Conservation (phyloP, 2,888 invertebrate genomes). For the Chrysina gloriosa region DNA sequence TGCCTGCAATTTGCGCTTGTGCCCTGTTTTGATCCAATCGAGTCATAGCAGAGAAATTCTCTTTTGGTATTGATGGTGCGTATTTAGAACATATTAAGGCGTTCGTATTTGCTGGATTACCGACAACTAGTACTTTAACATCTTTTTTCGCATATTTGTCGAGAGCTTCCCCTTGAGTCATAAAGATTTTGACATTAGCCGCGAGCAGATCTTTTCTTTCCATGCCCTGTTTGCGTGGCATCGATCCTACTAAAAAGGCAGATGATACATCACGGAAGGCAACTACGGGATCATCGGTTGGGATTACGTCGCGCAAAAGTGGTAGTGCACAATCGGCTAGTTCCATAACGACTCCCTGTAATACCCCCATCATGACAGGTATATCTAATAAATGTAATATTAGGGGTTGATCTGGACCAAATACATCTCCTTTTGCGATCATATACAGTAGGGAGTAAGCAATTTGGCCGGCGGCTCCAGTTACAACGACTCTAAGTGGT, state of each 20-base stretch:
- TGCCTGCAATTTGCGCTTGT: slow-evolving; percentile 85
- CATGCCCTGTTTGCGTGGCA: slow-evolving; percentile 99
- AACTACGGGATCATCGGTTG: slow-evolving; percentile 87
- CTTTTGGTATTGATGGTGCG: slow-evolving; percentile 94
- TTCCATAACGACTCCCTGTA: slow-evolving; percentile 99
- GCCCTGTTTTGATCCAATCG: slow-evolving; percentile 98
- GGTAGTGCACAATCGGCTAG: slow-evolving; percentile 95
- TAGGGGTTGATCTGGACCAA: slow-evolving; percentile 88
- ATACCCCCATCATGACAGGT: slow-evolving; percentile 93
- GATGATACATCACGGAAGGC: slow-evolving; percentile 98
- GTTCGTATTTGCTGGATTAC: slow-evolving; percentile 99
- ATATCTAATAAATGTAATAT: slow-evolving; percentile 94
- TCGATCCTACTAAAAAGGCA: slow-evolving; percentile 96
- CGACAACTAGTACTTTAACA: slow-evolving; percentile 96
- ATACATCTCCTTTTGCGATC: slow-evolving; percentile 95
- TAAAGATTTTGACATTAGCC: slow-evolving; percentile 98
- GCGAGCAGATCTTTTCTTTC: slow-evolving; percentile 97
- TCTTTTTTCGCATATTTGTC: slow-evolving; percentile 91
- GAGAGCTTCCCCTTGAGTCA: slow-evolving; percentile 94
- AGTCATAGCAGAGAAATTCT: slow-evolving; percentile 98
- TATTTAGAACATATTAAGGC: slow-evolving; percentile 95
- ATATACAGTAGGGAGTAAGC: slow-evolving; percentile 96
- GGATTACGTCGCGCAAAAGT: slow-evolving; percentile 83
- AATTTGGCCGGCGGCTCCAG: slow-evolving; percentile 99
- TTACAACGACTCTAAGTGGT: slow-evolving; percentile 93